phyloP scores from a whole-genome alignment of 2,888 invertebrate species.

The Leptopilina syphax region DNA sequence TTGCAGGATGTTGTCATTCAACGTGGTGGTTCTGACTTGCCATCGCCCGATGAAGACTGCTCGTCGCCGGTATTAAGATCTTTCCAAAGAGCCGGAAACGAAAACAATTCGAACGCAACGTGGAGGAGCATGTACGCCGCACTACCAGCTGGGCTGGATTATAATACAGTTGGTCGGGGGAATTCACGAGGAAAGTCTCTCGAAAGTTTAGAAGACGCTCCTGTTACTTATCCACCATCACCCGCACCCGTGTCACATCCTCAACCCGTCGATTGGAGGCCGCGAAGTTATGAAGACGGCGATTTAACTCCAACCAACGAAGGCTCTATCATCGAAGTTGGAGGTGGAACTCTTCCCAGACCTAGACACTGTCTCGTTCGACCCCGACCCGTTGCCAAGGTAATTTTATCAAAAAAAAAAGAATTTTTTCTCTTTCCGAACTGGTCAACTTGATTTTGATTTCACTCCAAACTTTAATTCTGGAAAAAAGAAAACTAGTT shows the following conservation, averaged over 20 bases:
- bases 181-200: constrained; percentile 89
- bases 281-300: constrained; percentile 90
- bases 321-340: constrained; percentile 79
- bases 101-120: constrained; percentile 61
- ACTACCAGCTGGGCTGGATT: constrained; percentile 68
- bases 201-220: constrained; percentile 89
- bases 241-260: constrained; percentile 72
- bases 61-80: constrained; percentile 74
- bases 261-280: constrained; percentile 81
- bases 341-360: constrained; percentile 90
- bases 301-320: constrained; percentile 95
- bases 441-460: no score
- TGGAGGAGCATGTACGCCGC: constrained; percentile 76
- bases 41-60: constrained; percentile 75
- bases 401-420: constrained; percentile 57
- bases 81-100: constrained; percentile 65
- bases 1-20: constrained; percentile 74
- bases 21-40: constrained; percentile 72
- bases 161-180: constrained; percentile 78
- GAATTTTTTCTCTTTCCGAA: no score
- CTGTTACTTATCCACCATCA: constrained; percentile 73
- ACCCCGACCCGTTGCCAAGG: constrained; percentile 90
- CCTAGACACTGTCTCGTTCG: constrained; percentile 87
- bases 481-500: no score
- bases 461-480: no score